Evolutionary conservation across 2,888 invertebrate species (phyloP), one percentile per base, ranked within the genome.

Genomic region (Melikaiella ostensackeni): DNA sequence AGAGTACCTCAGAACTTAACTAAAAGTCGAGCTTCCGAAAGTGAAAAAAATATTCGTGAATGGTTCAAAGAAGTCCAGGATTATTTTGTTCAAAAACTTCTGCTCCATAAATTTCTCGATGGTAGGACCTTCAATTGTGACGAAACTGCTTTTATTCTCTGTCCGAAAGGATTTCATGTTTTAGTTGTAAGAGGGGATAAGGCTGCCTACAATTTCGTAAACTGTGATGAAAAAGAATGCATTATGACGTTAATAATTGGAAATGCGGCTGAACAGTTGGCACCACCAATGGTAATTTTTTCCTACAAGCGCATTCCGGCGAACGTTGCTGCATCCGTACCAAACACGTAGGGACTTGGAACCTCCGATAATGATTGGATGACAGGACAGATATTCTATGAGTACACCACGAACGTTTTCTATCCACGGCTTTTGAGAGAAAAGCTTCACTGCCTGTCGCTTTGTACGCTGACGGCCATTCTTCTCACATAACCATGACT

Each of bases 61-160:
- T 90, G 90, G 89, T 88, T 89, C 80, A 82, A 38, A 7, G 38
- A 38, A 9, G 0, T 38, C 9, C 7, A 8, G 38, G 9, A 38
- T 38, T 38, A 38, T 38, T 38, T 9, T 38, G 38, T 9, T 0
- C 7, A 7, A 9, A 38, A 38, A 38, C 7, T 2, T 8, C 7
- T 38, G 38, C 4, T 8, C 9, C 38, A 38, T 38, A 86, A 76
- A 70, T 80, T 85, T 63, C 79, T 86, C 42, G 81, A 90, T 79
- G 86, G 86, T 33, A 77, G 88, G 50, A 83, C 89, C 74, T 91
- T 87, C 74, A 90, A 90, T 82, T 83, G 82, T n/a, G 91, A 91
- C 82, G 91, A 91, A 80, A 86, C 87, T 27, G 88, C 87, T 2
- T 90, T 92, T 80, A 90, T 84, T 78, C 81, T 91, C 42, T 80